Base-by-base conservation (phyloP, 2,797 vertebrate genomes). In the Alfaro cultratus region DNA sequence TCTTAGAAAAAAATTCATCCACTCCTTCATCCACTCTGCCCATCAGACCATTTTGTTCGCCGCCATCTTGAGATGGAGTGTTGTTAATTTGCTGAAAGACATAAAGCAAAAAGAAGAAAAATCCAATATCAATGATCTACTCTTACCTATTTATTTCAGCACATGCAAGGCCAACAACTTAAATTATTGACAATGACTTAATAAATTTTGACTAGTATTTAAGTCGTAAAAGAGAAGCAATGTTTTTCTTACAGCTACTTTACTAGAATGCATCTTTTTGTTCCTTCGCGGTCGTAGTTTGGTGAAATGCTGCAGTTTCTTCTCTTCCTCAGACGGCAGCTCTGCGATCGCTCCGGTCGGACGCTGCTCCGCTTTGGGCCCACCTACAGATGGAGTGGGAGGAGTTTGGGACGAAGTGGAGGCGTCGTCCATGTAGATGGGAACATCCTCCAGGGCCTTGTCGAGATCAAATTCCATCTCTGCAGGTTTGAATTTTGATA, bases 391-490 rank as follows among this genome's bases (percentile, higher is more conserved):
- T 5, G 90, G 87, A 62, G 91, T 88, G 0, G 92, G 74, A 5
- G 92, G 87, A 53, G 91, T 77, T 10, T 91, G 88, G 55, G 91
- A 92, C 13, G 87, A 85, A 16, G 80, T 10, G 15, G 95, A 93
- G 1, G 95, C 92, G 74, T 99, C 97, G 81, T 99, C 98, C 72
- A 97, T 82, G 75, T 99, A 97, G 85, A 97, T 92, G 0, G 98
- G 98, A 77, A 99, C 96, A 72, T 98, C 97, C 93, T 98, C 98
- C 87, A 99, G 93, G 6, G 98, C 98, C 91, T 97, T 99, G 93
- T 99, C 98, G 79, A 99, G 94, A 92, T 99, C 98, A 96, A 99
- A 99, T 92, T 99, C 98, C 98, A 99, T 99, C 89, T 99, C 98
- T 99, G 77, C 57, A 51, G 15, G 26, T 68, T 85, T 83, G 15